These are phyloP conservation scores for Heliconius ethilla DNA, from an alignment of 2,888 invertebrate species.

Conservation along the genomic window DNA sequence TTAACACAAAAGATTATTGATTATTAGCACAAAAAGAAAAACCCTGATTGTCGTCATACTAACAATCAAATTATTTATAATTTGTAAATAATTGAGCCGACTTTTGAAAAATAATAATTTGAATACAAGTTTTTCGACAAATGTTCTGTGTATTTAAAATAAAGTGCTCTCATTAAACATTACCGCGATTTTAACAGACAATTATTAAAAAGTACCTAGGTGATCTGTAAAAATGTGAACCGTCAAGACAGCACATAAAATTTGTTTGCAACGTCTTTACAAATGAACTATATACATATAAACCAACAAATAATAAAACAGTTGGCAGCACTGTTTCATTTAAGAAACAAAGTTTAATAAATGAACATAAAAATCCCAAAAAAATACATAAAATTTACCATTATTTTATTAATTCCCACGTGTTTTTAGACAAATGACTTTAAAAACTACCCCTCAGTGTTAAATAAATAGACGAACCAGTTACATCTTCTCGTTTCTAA, in stretches of 20 bases:
- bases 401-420: not conserved
- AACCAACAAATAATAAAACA: not conserved
- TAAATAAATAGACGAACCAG: slow-evolving; percentile 43
- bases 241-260: slow-evolving; percentile 2
- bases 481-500: slow-evolving; percentile 57
- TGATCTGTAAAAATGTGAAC: not conserved
- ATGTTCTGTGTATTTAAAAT: not conserved
- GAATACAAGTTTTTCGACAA: not conserved
- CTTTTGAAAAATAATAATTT: not conserved
- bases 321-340: not conserved
- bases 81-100: not conserved
- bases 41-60: slow-evolving; percentile 41
- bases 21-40: slow-evolving; percentile 28
- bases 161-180: not conserved
- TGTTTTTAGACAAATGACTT: not conserved
- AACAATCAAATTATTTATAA: slow-evolving; percentile 6
- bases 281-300: not conserved
- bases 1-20: slow-evolving; percentile 39
- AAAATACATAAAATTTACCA: not conserved
- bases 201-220: not conserved
- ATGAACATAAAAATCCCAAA: not conserved
- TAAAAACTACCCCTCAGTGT: not conserved
- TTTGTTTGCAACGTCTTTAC: not conserved
- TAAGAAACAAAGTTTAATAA: not conserved
- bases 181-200: not conserved